Percentiles rank a stretch among this genome's conserved stretches.
Conservation (phyloP, 2,888 invertebrate species). For the Sceliomorpha sp. region DNA sequence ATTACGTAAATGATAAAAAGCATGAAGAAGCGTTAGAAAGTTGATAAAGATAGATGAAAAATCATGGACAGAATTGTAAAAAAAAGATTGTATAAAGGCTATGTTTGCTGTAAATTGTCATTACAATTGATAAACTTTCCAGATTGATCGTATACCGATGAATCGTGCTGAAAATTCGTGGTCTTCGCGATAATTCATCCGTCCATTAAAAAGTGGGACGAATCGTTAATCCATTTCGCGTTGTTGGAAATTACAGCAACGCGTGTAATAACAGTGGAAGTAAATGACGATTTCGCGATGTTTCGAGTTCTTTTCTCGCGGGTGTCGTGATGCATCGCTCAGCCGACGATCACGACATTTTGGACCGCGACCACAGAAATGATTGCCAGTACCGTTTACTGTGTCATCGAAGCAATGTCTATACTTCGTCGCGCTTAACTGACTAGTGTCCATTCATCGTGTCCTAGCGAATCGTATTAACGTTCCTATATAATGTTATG, state of each 20-base stretch:
- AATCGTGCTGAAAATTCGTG: conserved; percentile 3
- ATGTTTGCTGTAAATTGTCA: too few species aligned
- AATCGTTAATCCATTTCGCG: conserved; percentile 18
- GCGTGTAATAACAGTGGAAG: too few species aligned
- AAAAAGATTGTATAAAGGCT: too few species aligned
- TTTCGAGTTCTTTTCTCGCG: conserved; percentile 21
- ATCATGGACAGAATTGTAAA: too few species aligned
- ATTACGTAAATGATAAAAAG: too few species aligned
- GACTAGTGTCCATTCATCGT: too few species aligned
- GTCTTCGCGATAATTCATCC: conserved; percentile 8
- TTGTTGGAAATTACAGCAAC: conserved; percentile 23
- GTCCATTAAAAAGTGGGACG: conserved; percentile 26
- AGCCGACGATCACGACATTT: conserved; percentile 45
- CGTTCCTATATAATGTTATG: too few species aligned
- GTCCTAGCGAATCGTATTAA: too few species aligned
- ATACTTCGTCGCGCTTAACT: conserved; percentile 60
- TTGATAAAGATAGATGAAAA: too few species aligned
- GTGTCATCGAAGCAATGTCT: conserved; percentile 62
- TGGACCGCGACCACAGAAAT: conserved; percentile 55
- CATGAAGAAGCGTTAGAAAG: too few species aligned
- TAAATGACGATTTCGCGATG: conserved; percentile 22
- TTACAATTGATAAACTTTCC: too few species aligned
- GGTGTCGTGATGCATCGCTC: conserved; percentile 34
- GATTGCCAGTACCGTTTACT: conserved; percentile 60
- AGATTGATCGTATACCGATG: too few species aligned